These are phyloP conservation scores for Clamator glandarius DNA, from an alignment of 2,797 vertebrate species.

Conservation along the genomic window DNA sequence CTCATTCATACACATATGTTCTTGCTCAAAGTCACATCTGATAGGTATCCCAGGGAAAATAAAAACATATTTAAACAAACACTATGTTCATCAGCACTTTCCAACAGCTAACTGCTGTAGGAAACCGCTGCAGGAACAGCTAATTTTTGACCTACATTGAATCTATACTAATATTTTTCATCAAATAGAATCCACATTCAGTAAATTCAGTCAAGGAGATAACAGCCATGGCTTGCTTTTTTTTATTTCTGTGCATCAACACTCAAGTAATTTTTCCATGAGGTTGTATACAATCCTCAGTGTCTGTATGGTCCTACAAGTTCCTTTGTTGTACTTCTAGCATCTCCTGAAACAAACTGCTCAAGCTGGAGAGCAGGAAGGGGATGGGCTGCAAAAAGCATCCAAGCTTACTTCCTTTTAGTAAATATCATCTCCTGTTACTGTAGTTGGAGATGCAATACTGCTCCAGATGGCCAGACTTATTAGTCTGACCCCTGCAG, in stretches of 20 bases:
- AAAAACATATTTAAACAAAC: not conserved
- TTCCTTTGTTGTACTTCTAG: not conserved
- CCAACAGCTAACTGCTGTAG: not conserved
- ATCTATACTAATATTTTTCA: not conserved
- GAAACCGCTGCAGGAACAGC: no score
- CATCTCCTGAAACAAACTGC: not conserved
- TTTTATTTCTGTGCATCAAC: not conserved
- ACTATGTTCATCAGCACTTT: not conserved
- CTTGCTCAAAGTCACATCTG: not conserved
- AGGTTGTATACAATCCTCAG: not conserved
- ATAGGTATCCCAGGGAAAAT: not conserved
- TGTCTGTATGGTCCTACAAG: not conserved
- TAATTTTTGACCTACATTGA: not conserved
- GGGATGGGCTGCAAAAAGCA: not conserved
- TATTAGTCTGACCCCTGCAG: not conserved
- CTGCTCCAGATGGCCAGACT: not conserved
- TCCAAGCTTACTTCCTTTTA: not conserved
- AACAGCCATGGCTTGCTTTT: not conserved
- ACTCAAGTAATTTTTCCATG: not conserved
- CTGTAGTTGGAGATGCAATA: not conserved
- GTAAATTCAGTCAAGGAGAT: not conserved
- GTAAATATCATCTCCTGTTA: not conserved
- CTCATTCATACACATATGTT: not conserved
- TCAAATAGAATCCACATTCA: not conserved
- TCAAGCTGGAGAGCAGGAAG: not conserved